Evolutionary conservation across 2,113 vertebrate genomes (phyloP).

Genomic region (Chloropsis cyanopogon): DNA sequence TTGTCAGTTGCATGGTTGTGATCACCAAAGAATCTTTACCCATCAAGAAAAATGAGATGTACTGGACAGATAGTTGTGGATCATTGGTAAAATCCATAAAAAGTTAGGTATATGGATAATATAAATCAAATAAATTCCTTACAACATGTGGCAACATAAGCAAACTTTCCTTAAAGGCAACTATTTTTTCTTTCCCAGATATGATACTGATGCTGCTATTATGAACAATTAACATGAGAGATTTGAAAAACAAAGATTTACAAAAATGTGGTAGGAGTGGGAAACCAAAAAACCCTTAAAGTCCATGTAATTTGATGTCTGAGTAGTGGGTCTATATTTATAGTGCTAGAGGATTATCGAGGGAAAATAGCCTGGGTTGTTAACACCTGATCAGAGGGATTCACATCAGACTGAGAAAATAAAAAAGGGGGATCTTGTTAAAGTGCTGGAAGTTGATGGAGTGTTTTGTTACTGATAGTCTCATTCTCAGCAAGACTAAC

Average conservation of each 20-base stretch:
- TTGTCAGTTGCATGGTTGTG: background rate
- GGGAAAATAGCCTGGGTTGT: slow-evolving; percentile 8
- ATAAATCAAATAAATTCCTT: background rate
- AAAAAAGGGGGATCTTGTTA: background rate
- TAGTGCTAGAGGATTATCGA: background rate
- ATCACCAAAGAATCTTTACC: background rate
- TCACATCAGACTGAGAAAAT: slow-evolving; percentile 9
- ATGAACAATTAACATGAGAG: background rate
- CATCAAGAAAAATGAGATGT: background rate
- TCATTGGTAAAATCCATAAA: background rate
- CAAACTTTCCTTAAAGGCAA: background rate
- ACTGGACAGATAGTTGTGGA: background rate
- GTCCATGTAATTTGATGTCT: background rate
- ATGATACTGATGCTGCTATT: background rate
- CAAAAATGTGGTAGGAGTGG: background rate
- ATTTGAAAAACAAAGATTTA: background rate
- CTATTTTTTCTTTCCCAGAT: background rate
- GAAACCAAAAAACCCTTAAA: background rate
- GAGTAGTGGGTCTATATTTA: background rate
- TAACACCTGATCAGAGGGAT: slow-evolving; percentile 31
- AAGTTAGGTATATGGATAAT: background rate
- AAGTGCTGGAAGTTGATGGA: background rate
- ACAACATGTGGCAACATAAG: background rate
- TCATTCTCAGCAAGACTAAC: background rate
- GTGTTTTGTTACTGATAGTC: slow-evolving; percentile 36